A percentile compares a stretch with the other conserved stretches of the same genome.
phyloP scores from a whole-genome alignment of 2,888 invertebrate genomes.

The Drosophila recens region DNA sequence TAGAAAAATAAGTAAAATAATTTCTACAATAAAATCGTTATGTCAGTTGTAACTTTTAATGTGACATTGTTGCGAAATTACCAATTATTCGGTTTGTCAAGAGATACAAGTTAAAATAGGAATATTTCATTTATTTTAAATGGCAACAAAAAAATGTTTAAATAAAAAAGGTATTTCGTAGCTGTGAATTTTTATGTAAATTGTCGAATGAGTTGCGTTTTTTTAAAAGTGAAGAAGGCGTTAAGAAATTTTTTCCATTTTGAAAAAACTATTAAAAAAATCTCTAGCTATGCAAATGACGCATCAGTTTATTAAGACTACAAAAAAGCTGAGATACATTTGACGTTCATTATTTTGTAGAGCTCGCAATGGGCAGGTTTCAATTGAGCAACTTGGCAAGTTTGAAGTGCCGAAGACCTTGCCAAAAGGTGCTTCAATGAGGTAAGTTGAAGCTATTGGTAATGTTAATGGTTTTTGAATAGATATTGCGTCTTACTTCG shows the following conservation, averaged over 20 bases:
- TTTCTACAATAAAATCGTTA: not conserved
- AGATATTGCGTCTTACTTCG: conserved; percentile 16
- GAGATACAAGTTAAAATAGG: too few relatives aligned
- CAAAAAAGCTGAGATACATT: conserved; percentile 10
- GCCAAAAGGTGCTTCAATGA: conserved; percentile 20
- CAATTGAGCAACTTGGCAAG: conserved; percentile 35
- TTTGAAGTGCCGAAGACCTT: conserved; percentile 42
- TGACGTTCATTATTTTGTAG: conserved; percentile 16
- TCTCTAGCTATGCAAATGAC: conserved; percentile 49
- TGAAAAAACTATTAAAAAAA: conserved; percentile 6
- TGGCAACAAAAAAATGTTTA: not conserved
- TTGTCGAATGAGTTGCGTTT: conserved; percentile 2
- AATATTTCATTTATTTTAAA: too few relatives aligned
- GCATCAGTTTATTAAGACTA: conserved; percentile 42
- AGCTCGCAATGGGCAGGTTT: conserved; percentile 28
- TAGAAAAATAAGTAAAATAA: not conserved
- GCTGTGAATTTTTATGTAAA: not conserved
- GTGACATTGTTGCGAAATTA: not conserved
- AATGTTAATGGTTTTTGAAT: conserved; percentile 24
- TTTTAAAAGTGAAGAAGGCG: conserved; percentile 16
- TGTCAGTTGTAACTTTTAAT: not conserved
- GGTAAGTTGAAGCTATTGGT: conserved; percentile 23
- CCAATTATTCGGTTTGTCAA: too few relatives aligned
- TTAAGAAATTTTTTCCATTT: conserved; percentile 18
- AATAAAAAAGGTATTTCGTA: not conserved